A percentile compares a stretch with the other conserved stretches of the same genome.
phyloP scores from a whole-genome alignment of 1,140 invertebrate species.

The Drosophila littoralis region DNA sequence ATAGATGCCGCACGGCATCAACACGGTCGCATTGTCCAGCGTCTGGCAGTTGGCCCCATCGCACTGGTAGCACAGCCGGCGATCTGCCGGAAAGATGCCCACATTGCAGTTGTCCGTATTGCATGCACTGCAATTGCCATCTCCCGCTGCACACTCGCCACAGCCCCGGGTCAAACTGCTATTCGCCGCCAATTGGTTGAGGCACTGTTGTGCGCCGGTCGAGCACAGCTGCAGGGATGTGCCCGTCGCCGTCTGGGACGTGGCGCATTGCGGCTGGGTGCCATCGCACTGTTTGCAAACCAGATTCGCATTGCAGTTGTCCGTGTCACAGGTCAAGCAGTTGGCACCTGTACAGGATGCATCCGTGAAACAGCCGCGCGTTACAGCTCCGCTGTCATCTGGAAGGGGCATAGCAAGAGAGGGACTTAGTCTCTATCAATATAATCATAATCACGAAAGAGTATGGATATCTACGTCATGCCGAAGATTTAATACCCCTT shows the following conservation, averaged over 20 bases:
- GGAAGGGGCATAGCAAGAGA: not conserved
- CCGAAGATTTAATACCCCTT: too few relatives aligned
- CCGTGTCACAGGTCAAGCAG: conserved; percentile 29
- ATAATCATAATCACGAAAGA: too few relatives aligned
- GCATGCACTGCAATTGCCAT: conserved; percentile 39
- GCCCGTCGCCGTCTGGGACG: not conserved
- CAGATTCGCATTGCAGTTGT: conserved; percentile 47
- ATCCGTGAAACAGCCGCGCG: conserved; percentile 39
- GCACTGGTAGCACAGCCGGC: conserved; percentile 57
- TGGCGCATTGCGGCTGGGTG: conserved; percentile 20
- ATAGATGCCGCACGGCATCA: conserved; percentile 19
- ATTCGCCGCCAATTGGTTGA: conserved; percentile 20
- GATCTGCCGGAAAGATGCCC: conserved; percentile 44
- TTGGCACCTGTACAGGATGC: conserved; percentile 2
- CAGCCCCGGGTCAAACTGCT: conserved; percentile 44
- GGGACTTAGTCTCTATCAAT: too few relatives aligned
- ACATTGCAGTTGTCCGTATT: conserved; percentile 38
- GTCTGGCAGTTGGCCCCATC: conserved; percentile 26
- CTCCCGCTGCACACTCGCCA: not conserved
- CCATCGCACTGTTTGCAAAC: conserved; percentile 55
- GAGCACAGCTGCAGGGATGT: conserved; percentile 13
- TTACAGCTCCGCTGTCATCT: conserved; percentile 14
- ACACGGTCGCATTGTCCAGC: not conserved
- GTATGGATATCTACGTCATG: too few relatives aligned
- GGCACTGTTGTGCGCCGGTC: conserved; percentile 21